Conservation (phyloP, 1,140 invertebrate species). For the Meloidogyne exigua region DNA sequence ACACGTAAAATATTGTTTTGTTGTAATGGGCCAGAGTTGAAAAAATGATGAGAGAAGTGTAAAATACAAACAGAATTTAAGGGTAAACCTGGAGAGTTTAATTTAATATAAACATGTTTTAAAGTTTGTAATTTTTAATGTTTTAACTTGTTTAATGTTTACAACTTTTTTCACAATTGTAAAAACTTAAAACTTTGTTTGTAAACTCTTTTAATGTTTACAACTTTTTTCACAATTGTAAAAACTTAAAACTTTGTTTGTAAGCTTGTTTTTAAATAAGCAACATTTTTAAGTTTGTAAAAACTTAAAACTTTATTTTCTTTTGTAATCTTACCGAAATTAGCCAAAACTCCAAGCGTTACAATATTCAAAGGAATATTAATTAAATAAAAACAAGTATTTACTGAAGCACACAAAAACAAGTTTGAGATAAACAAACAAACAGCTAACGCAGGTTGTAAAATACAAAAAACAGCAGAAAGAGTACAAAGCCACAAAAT, state of each 20-base stretch:
- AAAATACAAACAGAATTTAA: slow-evolving; percentile 34
- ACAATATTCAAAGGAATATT: slow-evolving; percentile 23
- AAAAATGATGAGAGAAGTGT: slow-evolving; percentile 46
- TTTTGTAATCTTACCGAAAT: slow-evolving; percentile 26
- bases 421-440: slow-evolving; percentile 21
- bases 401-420: slow-evolving; percentile 16
- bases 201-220: neutral
- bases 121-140: too few relatives aligned
- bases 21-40: slow-evolving; percentile 36
- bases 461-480: slow-evolving; percentile 6
- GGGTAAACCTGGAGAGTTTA: slow-evolving; percentile 34
- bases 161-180: slow-evolving; percentile 26
- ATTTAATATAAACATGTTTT: neutral
- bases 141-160: neutral
- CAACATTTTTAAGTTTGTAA: slow-evolving; percentile 23
- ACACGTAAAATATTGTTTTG: slow-evolving; percentile 28
- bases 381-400: slow-evolving; percentile 14
- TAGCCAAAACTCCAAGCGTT: slow-evolving; percentile 6
- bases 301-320: neutral
- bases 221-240: slow-evolving; percentile 23
- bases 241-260: neutral
- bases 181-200: neutral
- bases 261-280: neutral
- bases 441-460: slow-evolving; percentile 16
- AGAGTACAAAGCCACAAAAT: slow-evolving; percentile 2